These are phyloP conservation scores for Agrochola macilenta DNA, from an alignment of 2,888 invertebrate genomes.

Conservation along the genomic window DNA sequence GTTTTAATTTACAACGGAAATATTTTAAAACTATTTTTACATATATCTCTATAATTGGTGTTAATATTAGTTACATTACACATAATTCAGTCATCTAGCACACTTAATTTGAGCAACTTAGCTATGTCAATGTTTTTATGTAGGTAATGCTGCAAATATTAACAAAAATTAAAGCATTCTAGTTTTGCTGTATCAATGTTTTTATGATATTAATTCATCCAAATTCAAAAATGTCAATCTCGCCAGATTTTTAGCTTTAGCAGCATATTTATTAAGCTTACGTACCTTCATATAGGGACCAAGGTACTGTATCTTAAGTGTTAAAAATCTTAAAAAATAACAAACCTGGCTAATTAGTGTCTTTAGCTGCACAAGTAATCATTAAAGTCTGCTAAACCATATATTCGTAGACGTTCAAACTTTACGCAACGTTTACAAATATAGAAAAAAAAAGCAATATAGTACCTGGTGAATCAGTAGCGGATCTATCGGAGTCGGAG, in stretches of 20 bases:
- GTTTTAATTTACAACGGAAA: not conserved
- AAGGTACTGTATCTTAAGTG: not conserved
- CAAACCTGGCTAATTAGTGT: conserved; percentile 89
- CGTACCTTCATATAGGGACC: not conserved
- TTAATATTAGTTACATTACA: not conserved
- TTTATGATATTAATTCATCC: not conserved
- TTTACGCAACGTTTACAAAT: not conserved
- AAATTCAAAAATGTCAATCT: not conserved
- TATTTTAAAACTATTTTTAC: not conserved
- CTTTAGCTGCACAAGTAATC: conserved; percentile 54
- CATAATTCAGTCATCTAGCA: not conserved
- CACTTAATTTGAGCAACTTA: not conserved
- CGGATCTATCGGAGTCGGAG: conserved; percentile 90
- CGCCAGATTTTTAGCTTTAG: not conserved
- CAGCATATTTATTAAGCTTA: not conserved
- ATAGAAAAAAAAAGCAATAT: not conserved
- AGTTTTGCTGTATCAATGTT: not conserved
- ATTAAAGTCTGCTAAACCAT: not conserved
- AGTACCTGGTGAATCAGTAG: conserved; percentile 89
- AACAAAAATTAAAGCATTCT: not conserved
- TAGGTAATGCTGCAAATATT: not conserved
- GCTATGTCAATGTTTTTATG: conserved; percentile 1
- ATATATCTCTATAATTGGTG: not conserved
- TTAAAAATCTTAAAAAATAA: not conserved
- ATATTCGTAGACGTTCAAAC: not conserved